Evolutionary conservation across 2,113 vertebrate species (phyloP), one percentile per base, ranked within the genome.

Genomic region (Rhea americana): DNA sequence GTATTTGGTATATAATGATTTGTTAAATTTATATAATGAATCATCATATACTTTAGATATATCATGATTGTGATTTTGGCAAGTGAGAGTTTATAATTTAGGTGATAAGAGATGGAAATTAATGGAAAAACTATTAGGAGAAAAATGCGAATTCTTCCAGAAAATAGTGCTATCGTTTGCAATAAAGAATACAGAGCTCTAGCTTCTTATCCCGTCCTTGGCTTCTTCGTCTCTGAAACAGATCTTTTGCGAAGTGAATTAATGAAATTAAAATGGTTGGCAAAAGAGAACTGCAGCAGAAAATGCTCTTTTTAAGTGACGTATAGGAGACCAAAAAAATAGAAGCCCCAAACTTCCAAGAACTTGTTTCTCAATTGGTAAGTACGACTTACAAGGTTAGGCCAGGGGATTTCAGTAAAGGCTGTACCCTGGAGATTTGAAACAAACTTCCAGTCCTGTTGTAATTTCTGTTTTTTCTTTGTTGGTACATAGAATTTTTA

Each of bases 131-230:
- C 58, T 73, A 41, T 84, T 68, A 78, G 47, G 47, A 67, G 22
- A 78, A 90, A 63, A 91, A 75, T 58, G 47, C 82, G 74, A 84
- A 89, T 41, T 87, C 48, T 82, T 87, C 62, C 53, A 85, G 86
- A 84, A 82, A 72, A 75, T 66, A 76, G 65, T 41, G 56, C 73
- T 80, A 5, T 62, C 14, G 5, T 24, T 48, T 73, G 67, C 53
- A 66, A 14, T 32, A 63, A 75, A 82, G 22, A 11, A 20, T 45
- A 53, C 9, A 45, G 58, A 76, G 48, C 39, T 43, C 55, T 28
- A 62, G 37, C 62, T 82, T 82, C 87, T 76, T 21, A 58, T 66
- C 11, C 72, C n/a, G 82, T 53, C 43, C 39, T 43, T 90, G 50
- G 12, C 59, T 84, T 82, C 26, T 53, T 24, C 53, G 5, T 68